A percentile compares a stretch with the other conserved stretches of the same genome.
phyloP scores from a whole-genome alignment of 2,113 vertebrate genomes.

The Stercorarius parasiticus region DNA sequence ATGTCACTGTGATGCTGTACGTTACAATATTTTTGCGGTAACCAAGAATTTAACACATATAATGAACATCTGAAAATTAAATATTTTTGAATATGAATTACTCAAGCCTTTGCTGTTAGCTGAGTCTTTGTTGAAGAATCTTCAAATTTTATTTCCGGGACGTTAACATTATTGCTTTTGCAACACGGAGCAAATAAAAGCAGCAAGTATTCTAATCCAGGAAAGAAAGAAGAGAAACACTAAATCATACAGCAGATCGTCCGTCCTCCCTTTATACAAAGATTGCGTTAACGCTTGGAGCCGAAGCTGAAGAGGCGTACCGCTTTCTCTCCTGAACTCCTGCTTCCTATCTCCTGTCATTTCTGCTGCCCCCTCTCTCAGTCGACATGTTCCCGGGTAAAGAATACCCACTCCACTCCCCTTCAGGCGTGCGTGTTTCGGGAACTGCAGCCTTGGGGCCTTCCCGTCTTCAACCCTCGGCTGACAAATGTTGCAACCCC shows the following conservation, averaged over 20 bases:
- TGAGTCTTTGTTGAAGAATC: background rate
- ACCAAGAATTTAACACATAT: background rate
- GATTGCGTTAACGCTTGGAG: background rate
- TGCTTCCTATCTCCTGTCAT: background rate
- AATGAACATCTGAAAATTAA: slow-evolving; percentile 32
- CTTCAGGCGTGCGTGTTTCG: background rate
- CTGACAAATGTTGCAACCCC: background rate
- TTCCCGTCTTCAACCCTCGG: background rate
- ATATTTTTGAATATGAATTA: slow-evolving; percentile 53
- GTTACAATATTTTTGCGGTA: background rate
- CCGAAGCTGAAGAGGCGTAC: background rate
- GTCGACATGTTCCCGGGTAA: background rate
- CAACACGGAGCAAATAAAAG: background rate
- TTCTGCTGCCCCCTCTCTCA: background rate
- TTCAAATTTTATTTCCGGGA: background rate
- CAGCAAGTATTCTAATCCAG: background rate
- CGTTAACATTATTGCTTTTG: background rate
- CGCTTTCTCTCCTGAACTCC: background rate
- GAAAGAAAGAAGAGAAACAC: background rate
- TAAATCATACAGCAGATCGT: background rate
- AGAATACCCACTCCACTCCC: background rate
- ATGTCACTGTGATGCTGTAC: background rate
- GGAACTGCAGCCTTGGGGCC: background rate
- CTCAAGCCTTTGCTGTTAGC: background rate
- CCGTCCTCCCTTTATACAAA: background rate